Conservation (phyloP, 2,797 vertebrate genomes). For the Clamator glandarius region DNA sequence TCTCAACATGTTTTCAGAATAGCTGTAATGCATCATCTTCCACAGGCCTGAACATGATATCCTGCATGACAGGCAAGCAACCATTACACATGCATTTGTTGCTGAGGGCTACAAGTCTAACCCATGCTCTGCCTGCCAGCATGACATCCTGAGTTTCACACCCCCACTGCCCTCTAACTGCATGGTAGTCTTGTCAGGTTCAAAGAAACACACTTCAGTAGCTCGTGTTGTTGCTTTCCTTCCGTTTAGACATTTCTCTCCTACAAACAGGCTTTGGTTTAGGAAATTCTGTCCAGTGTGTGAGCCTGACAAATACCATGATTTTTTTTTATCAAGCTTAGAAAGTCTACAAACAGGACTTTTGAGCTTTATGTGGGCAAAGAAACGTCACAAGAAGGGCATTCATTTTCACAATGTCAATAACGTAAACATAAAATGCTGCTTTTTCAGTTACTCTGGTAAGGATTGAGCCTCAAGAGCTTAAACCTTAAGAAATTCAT, state of each 20-base stretch:
- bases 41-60: neutral
- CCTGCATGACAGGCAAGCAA: neutral
- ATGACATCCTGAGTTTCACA: neutral
- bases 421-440: neutral
- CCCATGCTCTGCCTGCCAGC: neutral
- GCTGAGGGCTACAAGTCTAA: neutral
- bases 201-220: neutral
- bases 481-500: conserved; percentile 9
- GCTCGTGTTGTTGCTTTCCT: neutral
- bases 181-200: neutral
- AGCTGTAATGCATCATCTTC: fast-evolving
- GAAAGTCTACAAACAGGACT: neutral
- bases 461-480: neutral
- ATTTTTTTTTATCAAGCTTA: neutral
- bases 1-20: neutral
- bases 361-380: neutral
- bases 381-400: neutral
- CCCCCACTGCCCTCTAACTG: neutral
- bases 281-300: neutral
- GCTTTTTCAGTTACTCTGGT: neutral
- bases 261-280: neutral
- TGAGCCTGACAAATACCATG: neutral
- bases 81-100: fast-evolving
- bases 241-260: neutral
- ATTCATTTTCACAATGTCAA: neutral